Evolutionary conservation across 1,140 invertebrate species (phyloP).

Genomic region (Zaprionus kolodkinae): DNA sequence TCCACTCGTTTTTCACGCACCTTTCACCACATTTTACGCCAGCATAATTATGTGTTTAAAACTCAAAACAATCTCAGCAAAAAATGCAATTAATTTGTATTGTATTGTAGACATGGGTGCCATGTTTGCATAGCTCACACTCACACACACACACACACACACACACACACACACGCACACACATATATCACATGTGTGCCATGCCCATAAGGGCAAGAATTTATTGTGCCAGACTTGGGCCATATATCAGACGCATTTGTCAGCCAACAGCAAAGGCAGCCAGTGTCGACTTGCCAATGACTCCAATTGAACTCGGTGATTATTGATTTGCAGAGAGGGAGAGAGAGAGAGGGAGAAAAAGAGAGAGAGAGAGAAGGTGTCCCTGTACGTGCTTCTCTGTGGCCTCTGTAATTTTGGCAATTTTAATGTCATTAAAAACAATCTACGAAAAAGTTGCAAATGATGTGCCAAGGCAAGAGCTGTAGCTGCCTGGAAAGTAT

Average conservation of each 20-base stretch:
- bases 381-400: conserved; percentile 19
- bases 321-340: conserved; percentile 63
- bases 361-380: not conserved
- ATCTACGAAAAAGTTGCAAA: conserved; percentile 74
- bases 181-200: conserved; percentile 64
- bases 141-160: conserved; percentile 66
- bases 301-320: conserved; percentile 62
- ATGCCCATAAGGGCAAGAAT: conserved; percentile 39
- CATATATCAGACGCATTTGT: conserved; percentile 75
- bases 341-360: not conserved
- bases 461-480: conserved; percentile 71
- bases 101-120: conserved; percentile 55
- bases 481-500: conserved; percentile 50
- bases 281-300: conserved; percentile 29
- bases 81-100: conserved; percentile 75
- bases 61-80: conserved; percentile 14
- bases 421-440: conserved; percentile 79
- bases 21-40: conserved; percentile 13
- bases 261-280: conserved; percentile 48
- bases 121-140: conserved; percentile 67
- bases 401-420: conserved; percentile 72
- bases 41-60: conserved; percentile 60
- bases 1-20: conserved; percentile 33
- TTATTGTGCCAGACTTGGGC: conserved; percentile 69
- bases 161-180: conserved; percentile 58